phyloP scores from a whole-genome alignment of 1,140 invertebrate genomes.

The Idris sp. region DNA sequence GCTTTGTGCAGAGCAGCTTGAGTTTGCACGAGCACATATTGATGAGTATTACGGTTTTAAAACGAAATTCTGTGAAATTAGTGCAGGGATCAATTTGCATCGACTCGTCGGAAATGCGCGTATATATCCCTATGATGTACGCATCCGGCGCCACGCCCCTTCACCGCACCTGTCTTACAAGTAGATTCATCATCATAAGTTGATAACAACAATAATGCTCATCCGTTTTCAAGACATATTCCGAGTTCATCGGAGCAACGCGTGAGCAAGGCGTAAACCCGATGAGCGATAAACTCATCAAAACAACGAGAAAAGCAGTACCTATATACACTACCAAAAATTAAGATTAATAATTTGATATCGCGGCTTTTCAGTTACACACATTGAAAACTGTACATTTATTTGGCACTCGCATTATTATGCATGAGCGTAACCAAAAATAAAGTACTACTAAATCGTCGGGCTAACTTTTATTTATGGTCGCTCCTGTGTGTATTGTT shows the following conservation, averaged over 20 bases:
- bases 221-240: constrained; percentile 61
- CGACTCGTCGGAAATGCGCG: constrained; percentile 63
- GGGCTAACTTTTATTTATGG: constrained; percentile 35
- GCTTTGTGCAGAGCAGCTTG: too few species aligned
- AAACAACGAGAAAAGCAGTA: too few species aligned
- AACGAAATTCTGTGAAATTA: constrained; percentile 50
- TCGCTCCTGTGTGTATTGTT: constrained; percentile 9
- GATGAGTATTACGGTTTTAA: constrained; percentile 19
- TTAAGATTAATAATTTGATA: constrained; percentile 48
- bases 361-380: constrained; percentile 11
- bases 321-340: constrained; percentile 51
- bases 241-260: constrained; percentile 37
- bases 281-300: constrained; percentile 58
- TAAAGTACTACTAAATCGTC: constrained; percentile 28
- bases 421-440: constrained; percentile 17
- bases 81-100: constrained; percentile 63
- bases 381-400: constrained; percentile 32
- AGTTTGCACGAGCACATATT: too few species aligned
- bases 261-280: constrained; percentile 45
- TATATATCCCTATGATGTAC: constrained; percentile 73
- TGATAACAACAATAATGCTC: constrained; percentile 72
- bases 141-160: constrained; percentile 76
- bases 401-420: constrained; percentile 29
- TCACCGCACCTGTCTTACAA: constrained; percentile 71
- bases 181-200: constrained; percentile 65